Evolutionary conservation across 2,797 vertebrate species (phyloP).

Genomic region (Sebastolobus alascanus): DNA sequence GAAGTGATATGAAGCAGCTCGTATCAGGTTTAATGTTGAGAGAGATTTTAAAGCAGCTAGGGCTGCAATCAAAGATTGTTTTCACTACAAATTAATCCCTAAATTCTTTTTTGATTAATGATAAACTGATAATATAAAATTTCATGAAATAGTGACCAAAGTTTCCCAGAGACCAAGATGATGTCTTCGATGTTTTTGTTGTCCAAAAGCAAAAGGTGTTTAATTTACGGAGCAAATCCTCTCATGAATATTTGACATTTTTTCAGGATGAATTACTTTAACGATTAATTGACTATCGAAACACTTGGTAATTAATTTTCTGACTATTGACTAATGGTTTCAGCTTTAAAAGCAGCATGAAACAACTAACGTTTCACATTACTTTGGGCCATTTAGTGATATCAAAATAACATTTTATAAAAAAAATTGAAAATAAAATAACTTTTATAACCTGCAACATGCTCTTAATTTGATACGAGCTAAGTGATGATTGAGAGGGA

Average conservation of each 20-base stretch:
- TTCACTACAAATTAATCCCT: not conserved
- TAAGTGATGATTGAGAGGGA: too few species aligned
- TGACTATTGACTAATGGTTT: too few species aligned
- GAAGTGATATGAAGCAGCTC: not conserved
- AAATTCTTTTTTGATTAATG: not conserved
- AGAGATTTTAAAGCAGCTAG: not conserved
- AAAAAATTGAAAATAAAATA: not conserved
- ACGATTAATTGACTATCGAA: not conserved
- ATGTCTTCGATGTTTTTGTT: not conserved
- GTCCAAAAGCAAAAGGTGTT: not conserved
- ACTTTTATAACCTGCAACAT: not conserved
- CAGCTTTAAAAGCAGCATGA: too few species aligned
- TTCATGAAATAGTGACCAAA: not conserved
- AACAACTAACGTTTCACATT: not conserved
- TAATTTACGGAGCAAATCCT: not conserved
- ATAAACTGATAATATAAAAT: not conserved
- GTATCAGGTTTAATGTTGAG: conserved; percentile 18
- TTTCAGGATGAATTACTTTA: not conserved
- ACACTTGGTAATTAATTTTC: not conserved
- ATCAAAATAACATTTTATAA: not conserved
- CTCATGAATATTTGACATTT: too few species aligned
- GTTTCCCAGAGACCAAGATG: not conserved
- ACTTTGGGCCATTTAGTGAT: not conserved
- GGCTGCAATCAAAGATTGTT: not conserved
- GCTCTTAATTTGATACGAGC: not conserved